Evolutionary conservation across 2,113 vertebrate species (phyloP).

Genomic region (Mellivora capensis): DNA sequence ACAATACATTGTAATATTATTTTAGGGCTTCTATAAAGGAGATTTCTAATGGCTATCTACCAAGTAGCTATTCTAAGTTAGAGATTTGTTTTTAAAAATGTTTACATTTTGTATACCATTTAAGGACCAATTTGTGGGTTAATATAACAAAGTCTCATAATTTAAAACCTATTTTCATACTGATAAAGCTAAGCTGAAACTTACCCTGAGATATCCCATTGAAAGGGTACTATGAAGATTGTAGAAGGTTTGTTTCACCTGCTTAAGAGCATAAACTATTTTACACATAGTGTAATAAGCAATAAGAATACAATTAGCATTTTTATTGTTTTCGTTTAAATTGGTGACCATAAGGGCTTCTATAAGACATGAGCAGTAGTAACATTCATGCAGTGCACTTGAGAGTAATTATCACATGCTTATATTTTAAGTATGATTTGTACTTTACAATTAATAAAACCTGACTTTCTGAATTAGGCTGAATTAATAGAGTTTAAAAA

Average conservation of each 20-base stretch:
- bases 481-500: background rate
- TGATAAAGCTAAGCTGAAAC: background rate
- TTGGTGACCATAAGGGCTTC: background rate
- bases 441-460: background rate
- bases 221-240: background rate
- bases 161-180: background rate
- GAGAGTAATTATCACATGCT: background rate
- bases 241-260: background rate
- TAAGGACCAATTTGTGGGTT: background rate
- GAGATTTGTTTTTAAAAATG: background rate
- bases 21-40: background rate
- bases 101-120: background rate
- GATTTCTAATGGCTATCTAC: constrained; percentile 25
- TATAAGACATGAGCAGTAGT: background rate
- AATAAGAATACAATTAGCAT: background rate
- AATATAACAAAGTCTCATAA: background rate
- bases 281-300: background rate
- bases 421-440: constrained; percentile 26
- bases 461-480: background rate
- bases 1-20: background rate
- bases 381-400: background rate
- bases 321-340: constrained; percentile 24
- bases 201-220: background rate
- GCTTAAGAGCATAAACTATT: background rate
- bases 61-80: background rate